Percentiles rank a stretch among this genome's conserved stretches.
Conservation (phyloP, 1,140 invertebrate genomes). For the Batillaria attramentaria region DNA sequence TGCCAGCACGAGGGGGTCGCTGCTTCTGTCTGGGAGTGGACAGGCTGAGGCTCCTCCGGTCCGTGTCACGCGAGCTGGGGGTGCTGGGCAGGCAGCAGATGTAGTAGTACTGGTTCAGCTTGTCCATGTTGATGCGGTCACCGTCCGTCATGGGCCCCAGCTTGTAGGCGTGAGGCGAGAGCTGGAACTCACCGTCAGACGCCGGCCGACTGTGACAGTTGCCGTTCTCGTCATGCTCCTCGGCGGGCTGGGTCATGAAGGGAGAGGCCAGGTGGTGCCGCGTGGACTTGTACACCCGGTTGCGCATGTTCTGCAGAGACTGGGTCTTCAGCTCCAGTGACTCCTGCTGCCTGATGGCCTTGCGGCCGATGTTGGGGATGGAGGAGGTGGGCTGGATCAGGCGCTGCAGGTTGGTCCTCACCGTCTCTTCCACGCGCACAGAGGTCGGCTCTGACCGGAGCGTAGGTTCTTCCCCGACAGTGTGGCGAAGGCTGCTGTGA, state of each 20-base stretch:
- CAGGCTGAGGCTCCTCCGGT: not conserved
- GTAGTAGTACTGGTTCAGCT: conserved; percentile 56
- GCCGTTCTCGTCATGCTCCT: conserved; percentile 16
- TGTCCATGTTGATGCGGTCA: conserved; percentile 53
- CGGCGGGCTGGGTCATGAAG: conserved; percentile 27
- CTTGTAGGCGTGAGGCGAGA: conserved; percentile 42
- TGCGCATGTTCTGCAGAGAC: conserved; percentile 36
- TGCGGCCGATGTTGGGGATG: conserved; percentile 58
- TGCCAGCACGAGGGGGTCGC: not conserved
- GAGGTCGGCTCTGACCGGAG: too few relatives aligned
- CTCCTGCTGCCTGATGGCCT: conserved; percentile 39
- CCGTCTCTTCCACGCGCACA: conserved; percentile 48
- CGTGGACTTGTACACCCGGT: conserved; percentile 24
- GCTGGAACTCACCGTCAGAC: not conserved
- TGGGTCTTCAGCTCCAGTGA: conserved; percentile 46
- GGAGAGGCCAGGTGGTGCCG: conserved; percentile 9
- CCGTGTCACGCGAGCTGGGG: conserved; percentile 15
- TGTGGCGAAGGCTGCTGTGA: conserved; percentile 27
- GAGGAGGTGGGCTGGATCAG: conserved; percentile 54
- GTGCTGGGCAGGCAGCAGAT: conserved; percentile 55
- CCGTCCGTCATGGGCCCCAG: conserved; percentile 43
- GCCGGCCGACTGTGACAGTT: conserved; percentile 13
- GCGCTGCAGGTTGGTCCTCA: conserved; percentile 55
- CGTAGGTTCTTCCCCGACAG: conserved; percentile 7
- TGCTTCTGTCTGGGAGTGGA: not conserved